Base-by-base conservation (phyloP, 2,888 invertebrate species). In the Stenodera caucasica region DNA sequence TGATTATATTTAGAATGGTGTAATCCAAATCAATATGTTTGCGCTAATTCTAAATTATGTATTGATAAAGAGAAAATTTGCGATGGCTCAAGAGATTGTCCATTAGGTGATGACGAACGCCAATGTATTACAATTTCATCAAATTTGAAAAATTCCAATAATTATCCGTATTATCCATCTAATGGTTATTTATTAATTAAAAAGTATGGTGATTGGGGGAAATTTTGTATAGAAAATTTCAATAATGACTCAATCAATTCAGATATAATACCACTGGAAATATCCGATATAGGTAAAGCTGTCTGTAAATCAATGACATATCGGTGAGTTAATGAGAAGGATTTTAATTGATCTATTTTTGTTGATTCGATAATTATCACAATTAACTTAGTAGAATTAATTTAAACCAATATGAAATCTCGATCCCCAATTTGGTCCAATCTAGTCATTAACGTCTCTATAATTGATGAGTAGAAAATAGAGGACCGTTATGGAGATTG, bases 1-100 rank as follows among this genome's bases (percentile, higher is more conserved):
- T n/a, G n/a, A n/a, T n/a, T n/a, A n/a, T n/a, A n/a, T 80, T 53
- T 74, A 91, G 91, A 90, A 45, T 91, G 90, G 90, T 91, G 91
- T 73, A 78, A 81, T 60, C 85, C 87, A 52, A 86, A 85, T 0
- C 89, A 90, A 76, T 90, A 89, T 72, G 88, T 91, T 1, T 91
- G 91, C 72, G 86, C 89, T 0, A 90, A 88, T 72, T 89, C 88
- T 14, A 84, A 86, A 66, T 84, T 85, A 62, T 92, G 91, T 76
- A 83, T 92, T 14, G 85, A 88, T 45, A 83, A 82, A 73, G 78
- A 76, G 0, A 84, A 83, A 69, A 87, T 91, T 23, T 91, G 91
- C 76, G 89, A 91, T 72, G 90, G 90, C 0, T 78, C 81, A 21
- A 83, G 84, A 4, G 89, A 91, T 71, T 91, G 90, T 75, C 90